phyloP scores from a whole-genome alignment of 1,140 invertebrate genomes.

The Brachionus asplanchnoidis region DNA sequence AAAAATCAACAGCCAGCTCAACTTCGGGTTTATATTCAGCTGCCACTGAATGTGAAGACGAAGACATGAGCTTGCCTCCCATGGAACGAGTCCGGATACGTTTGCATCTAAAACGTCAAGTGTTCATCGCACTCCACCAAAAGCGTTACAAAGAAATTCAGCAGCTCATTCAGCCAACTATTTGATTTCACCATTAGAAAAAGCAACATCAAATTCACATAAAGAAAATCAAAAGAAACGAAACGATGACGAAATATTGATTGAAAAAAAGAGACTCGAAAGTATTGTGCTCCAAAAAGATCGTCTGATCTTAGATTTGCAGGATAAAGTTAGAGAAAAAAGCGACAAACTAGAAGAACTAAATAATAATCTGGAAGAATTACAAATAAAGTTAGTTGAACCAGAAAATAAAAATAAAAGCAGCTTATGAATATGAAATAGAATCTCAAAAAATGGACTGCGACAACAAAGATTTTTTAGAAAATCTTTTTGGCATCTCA shows the following conservation, averaged over 20 bases:
- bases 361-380: conserved; percentile 5
- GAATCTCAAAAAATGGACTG: too few relatives aligned
- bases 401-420: not conserved
- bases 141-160: not conserved
- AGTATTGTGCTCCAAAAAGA: not conserved
- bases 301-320: not conserved
- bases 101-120: not conserved
- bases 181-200: not conserved
- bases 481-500: too few relatives aligned
- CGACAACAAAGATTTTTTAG: too few relatives aligned
- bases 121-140: conserved; percentile 27
- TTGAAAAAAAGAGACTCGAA: not conserved
- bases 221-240: not conserved
- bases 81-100: too few relatives aligned
- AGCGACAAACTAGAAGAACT: not conserved
- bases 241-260: not conserved
- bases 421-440: conserved; percentile 29
- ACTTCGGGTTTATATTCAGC: too few relatives aligned
- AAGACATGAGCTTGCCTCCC: too few relatives aligned
- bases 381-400: not conserved
- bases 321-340: conserved; percentile 20
- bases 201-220: not conserved
- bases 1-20: too few relatives aligned
- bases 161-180: not conserved
- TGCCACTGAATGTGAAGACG: too few relatives aligned